Base-by-base conservation (phyloP, 1,140 invertebrate species). In the Drosophila ohnishii region DNA sequence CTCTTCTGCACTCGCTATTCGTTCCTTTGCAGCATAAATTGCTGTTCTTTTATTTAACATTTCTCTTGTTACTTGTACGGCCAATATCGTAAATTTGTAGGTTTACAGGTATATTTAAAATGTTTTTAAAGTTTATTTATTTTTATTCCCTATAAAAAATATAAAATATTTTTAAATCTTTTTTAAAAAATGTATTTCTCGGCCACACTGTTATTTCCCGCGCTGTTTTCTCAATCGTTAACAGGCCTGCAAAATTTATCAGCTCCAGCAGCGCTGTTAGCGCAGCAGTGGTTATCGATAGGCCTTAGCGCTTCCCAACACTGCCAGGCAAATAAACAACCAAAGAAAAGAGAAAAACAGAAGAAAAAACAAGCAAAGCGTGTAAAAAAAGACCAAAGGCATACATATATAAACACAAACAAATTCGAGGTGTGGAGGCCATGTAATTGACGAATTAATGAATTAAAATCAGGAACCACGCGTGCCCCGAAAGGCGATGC, bases 301-400 rank as follows among this genome's bases (percentile, higher is more conserved):
- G 8, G 35, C 32, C 5, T 10, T 25, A 4, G 16, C 53, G 56
- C 22, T 44, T 44, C 6, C 34, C 58, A 65, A 34, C 80, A 70
- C 60, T 83, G 64, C 62, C 57, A 53, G 34, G 59, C 67, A 65
- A 82, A 78, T 71, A 82, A 80, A 80, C 76, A 78, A 78, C 44
- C 39, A n/a, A 55, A 51, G 60, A 74, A 73, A 70, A 73, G 47
- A 73, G 28, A 37, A 32, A 35, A 32, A 44, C 34, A 77, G 50
- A 57, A 58, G 44, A 77, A 78, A 71, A 82, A 79, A 75, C 61
- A 66, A 66, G 50, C 14, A 50, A 55, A 74, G 70, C 71, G 70
- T 75, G 57, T 53, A 73, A 64, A 74, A 73, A 74, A 63, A 75
- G 58, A 55, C 39, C 32, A 55, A 75, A 64, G 47, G 19, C 51